phyloP scores from a whole-genome alignment of 2,888 invertebrate species.

The Tenthredo mesomela region DNA sequence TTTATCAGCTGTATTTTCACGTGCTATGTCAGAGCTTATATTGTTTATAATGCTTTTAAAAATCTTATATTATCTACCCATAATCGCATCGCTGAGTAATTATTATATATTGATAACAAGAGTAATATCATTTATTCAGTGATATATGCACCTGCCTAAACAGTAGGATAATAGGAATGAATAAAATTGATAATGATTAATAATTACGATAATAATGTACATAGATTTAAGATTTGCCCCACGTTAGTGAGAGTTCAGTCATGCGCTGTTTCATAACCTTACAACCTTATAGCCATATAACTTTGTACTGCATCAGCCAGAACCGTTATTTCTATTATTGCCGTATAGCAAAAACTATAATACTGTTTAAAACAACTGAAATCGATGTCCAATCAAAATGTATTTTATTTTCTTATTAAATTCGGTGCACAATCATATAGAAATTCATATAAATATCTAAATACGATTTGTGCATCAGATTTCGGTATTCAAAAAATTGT shows the following conservation, averaged over 20 bases:
- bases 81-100: not conserved
- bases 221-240: not conserved
- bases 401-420: not conserved
- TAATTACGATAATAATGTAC: not conserved
- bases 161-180: not conserved
- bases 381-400: not conserved
- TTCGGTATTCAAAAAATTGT: not conserved
- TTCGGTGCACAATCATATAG: too few relatives aligned
- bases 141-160: not conserved
- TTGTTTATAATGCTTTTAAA: not conserved
- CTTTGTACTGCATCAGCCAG: not conserved
- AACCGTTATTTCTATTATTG: conserved; percentile 3
- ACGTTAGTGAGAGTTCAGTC: not conserved
- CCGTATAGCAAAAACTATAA: not conserved
- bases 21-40: not conserved
- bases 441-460: too few relatives aligned
- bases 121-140: not conserved
- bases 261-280: conserved; percentile 28
- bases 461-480: too few relatives aligned
- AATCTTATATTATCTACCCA: not conserved
- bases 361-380: not conserved
- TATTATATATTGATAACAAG: not conserved
- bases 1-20: not conserved
- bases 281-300: not conserved
- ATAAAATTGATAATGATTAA: not conserved